These are phyloP conservation scores for Poeciliopsis turneri DNA, from an alignment of 2,797 vertebrate genomes.

Conservation along the genomic window DNA sequence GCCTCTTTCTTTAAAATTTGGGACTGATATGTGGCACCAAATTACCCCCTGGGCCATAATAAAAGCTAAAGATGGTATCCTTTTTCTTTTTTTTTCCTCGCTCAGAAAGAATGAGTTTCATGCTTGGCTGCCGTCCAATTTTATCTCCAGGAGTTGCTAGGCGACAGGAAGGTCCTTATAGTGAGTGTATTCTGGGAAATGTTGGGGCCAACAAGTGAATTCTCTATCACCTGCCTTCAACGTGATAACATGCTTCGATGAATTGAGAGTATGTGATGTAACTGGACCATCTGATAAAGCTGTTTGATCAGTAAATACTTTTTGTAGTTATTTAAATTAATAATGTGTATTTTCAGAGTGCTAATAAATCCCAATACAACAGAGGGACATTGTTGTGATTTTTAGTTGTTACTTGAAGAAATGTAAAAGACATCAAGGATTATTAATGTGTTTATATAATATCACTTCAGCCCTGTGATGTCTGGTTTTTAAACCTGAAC, in stretches of 20 bases:
- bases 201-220: constrained; percentile 58
- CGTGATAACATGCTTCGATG: constrained; percentile 43
- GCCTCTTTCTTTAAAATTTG: constrained; percentile 11
- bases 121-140: constrained; percentile 75
- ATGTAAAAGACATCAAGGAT: not conserved
- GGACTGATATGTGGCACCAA: constrained; percentile 32
- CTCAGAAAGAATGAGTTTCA: constrained; percentile 69
- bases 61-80: constrained; percentile 51
- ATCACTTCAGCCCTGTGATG: not conserved
- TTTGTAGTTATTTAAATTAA: constrained; percentile 14
- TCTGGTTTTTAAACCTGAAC: not conserved
- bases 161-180: constrained; percentile 72
- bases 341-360: constrained; percentile 15
- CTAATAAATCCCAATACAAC: not conserved
- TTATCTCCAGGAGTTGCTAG: constrained; percentile 73
- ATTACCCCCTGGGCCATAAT: constrained; percentile 30
- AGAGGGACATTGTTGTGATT: not conserved
- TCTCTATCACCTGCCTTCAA: constrained; percentile 53
- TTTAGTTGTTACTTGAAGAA: not conserved
- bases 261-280: constrained; percentile 13
- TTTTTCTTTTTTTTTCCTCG: constrained; percentile 36
- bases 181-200: constrained; percentile 67
- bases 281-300: constrained; percentile 13
- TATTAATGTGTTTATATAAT: not conserved
- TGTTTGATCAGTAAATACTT: constrained; percentile 14